Percentiles rank a stretch among this genome's conserved stretches.
phyloP scores from a whole-genome alignment of 2,888 invertebrate genomes.

The Stratiomys singularior region DNA sequence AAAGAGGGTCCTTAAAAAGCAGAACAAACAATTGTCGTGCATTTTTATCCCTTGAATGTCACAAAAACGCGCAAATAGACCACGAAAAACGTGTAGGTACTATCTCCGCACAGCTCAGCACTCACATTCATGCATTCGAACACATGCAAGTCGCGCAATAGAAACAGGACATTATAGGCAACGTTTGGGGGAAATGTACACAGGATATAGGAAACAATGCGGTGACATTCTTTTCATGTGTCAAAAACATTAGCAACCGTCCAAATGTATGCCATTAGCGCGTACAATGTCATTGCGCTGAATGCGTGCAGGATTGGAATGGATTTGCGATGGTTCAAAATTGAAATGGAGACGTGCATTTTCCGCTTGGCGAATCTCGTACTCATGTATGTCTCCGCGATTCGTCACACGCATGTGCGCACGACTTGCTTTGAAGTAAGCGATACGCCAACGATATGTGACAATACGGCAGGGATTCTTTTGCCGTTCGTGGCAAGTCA shows the following conservation, averaged over 20 bases:
- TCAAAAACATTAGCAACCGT: constrained; percentile 40
- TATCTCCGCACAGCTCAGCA: background rate
- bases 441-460: background rate
- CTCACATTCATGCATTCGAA: background rate
- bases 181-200: constrained; percentile 14
- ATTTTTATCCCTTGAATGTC: constrained; percentile 44
- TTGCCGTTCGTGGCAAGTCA: too few species aligned
- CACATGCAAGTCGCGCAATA: background rate
- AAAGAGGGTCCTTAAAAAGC: constrained; percentile 43
- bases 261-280: constrained; percentile 42
- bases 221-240: constrained; percentile 44
- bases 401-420: constrained; percentile 51
- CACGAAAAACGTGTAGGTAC: constrained; percentile 29
- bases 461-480: background rate
- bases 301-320: constrained; percentile 34
- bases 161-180: constrained; percentile 5
- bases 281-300: constrained; percentile 30
- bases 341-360: constrained; percentile 36
- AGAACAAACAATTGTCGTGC: constrained; percentile 40
- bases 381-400: constrained; percentile 34
- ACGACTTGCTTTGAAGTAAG: constrained; percentile 30
- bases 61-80: constrained; percentile 45
- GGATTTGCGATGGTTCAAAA: constrained; percentile 15
- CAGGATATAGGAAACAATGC: constrained; percentile 31
- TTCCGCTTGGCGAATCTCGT: constrained; percentile 39